Conservation (phyloP, 2,888 invertebrate species). For the Cephus rjabovi region DNA sequence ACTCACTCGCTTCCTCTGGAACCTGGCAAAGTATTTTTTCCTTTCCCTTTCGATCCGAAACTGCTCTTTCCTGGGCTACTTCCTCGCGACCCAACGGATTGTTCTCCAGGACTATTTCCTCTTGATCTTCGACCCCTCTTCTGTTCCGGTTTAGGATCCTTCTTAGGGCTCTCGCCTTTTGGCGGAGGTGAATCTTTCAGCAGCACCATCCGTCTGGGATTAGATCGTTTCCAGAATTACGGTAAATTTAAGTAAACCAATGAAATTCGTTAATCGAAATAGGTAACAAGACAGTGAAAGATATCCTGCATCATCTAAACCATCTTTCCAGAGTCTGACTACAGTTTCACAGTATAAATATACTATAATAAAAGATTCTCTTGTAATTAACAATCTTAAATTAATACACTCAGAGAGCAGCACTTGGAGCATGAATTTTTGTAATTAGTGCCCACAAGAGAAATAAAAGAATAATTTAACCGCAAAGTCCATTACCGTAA, state of each 20-base stretch:
- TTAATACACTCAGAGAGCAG: neutral
- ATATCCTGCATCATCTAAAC: neutral
- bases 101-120: conserved; percentile 51
- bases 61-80: conserved; percentile 59
- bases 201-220: conserved; percentile 53
- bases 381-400: neutral
- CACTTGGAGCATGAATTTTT: neutral
- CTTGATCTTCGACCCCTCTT: conserved; percentile 40
- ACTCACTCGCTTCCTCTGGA: conserved; percentile 69
- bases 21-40: conserved; percentile 40
- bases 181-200: conserved; percentile 53
- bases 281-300: neutral
- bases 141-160: conserved; percentile 37
- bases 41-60: conserved; percentile 38
- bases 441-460: neutral
- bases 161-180: conserved; percentile 49
- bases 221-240: no score
- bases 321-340: neutral
- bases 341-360: neutral
- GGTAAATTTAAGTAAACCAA: no score
- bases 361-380: neutral
- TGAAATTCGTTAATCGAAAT: no score
- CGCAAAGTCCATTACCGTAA: neutral
- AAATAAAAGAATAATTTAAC: neutral
- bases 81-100: conserved; percentile 55